These are phyloP conservation scores for Chloroclystis v-ata DNA, from an alignment of 2,888 invertebrate genomes.

Conservation along the genomic window DNA sequence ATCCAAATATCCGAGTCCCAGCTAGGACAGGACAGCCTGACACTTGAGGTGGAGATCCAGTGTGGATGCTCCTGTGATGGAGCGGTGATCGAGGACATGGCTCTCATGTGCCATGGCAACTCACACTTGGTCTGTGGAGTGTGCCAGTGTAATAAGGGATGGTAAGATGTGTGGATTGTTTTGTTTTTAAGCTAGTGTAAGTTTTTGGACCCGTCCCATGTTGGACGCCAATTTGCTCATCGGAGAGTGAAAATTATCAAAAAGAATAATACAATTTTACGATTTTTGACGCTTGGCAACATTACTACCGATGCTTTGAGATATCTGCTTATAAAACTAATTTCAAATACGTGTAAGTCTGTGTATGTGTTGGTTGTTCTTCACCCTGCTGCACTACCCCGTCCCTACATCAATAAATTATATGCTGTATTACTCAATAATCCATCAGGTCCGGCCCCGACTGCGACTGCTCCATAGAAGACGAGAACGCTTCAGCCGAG, in stretches of 20 bases:
- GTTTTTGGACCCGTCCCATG: neutral
- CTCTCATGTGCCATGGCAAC: conserved; percentile 63
- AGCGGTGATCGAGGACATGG: conserved; percentile 46
- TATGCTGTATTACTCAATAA: neutral
- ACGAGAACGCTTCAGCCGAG: conserved; percentile 60
- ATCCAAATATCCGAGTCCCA: conserved; percentile 87
- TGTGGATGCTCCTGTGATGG: conserved; percentile 83
- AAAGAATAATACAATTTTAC: no score
- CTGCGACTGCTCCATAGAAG: conserved; percentile 74
- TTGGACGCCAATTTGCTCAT: neutral
- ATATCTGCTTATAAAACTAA: no score
- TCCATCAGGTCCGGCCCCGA: conserved; percentile 71
- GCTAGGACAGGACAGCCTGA: conserved; percentile 82
- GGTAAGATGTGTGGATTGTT: no score
- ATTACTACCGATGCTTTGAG: no score
- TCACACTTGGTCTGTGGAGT: conserved; percentile 81
- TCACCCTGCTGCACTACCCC: no score
- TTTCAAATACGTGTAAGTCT: no score
- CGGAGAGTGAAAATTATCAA: no score
- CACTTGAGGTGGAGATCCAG: conserved; percentile 84
- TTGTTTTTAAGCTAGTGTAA: no score
- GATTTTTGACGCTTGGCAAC: no score
- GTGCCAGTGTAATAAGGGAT: conserved; percentile 80
- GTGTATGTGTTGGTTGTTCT: no score
- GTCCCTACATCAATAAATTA: no score